phyloP scores from a whole-genome alignment of 2,113 vertebrate species.

The Centropus bengalensis region DNA sequence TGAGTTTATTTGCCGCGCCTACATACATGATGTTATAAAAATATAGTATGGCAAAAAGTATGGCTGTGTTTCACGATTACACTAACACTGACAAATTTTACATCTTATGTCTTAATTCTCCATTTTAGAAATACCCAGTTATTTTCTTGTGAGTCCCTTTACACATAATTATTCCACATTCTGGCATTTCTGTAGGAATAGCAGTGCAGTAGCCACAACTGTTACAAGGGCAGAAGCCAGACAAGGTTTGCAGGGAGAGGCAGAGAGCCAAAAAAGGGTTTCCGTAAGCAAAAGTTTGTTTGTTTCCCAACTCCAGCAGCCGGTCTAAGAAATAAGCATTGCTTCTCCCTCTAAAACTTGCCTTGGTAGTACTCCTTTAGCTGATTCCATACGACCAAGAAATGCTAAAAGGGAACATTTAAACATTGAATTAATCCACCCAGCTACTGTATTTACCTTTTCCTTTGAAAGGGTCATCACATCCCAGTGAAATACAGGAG shows the following conservation, averaged over 20 bases:
- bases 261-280: slow-evolving; percentile 33
- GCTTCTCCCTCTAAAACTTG: background rate
- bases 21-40: background rate
- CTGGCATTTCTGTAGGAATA: background rate
- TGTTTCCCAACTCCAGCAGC: slow-evolving; percentile 46
- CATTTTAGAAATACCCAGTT: background rate
- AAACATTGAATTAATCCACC: background rate
- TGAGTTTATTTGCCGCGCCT: background rate
- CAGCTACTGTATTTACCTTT: background rate
- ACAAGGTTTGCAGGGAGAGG: slow-evolving; percentile 32
- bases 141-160: background rate
- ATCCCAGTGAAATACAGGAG: slow-evolving; percentile 18
- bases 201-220: background rate
- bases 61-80: background rate
- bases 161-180: background rate
- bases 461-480: background rate
- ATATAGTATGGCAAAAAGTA: background rate
- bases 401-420: background rate
- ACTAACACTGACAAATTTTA: background rate
- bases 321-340: background rate
- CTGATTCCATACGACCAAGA: background rate
- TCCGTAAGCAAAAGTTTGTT: slow-evolving; percentile 52
- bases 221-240: slow-evolving; percentile 20
- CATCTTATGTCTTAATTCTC: background rate
- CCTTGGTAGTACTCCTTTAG: background rate